phyloP scores from a whole-genome alignment of 2,888 invertebrate genomes.

The Chloroclysta siterata region DNA sequence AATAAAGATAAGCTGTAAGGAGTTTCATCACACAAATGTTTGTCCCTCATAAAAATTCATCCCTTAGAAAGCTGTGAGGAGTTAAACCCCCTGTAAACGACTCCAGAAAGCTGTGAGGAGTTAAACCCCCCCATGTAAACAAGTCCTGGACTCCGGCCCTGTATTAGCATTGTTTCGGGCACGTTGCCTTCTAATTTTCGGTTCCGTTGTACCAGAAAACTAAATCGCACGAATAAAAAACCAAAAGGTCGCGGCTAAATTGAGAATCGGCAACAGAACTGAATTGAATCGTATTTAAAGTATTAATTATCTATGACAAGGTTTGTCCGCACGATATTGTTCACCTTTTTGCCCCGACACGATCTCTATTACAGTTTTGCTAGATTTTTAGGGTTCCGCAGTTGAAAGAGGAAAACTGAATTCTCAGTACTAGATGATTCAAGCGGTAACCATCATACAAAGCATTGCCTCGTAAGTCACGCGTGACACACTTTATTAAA shows the following conservation, averaged over 20 bases:
- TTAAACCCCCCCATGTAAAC: not conserved
- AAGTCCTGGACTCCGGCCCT: slow-evolving; percentile 13
- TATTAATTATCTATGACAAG: slow-evolving; percentile 75
- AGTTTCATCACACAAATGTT: too few species aligned
- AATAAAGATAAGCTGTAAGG: too few species aligned
- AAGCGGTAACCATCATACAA: too few species aligned
- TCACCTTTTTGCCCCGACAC: slow-evolving; percentile 68
- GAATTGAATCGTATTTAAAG: slow-evolving; percentile 76
- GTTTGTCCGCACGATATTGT: slow-evolving; percentile 57
- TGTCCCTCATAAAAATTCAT: too few species aligned
- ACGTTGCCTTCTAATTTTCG: slow-evolving; percentile 59
- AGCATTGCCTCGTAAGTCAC: too few species aligned
- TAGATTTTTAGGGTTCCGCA: slow-evolving; percentile 43
- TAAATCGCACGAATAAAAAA: slow-evolving; percentile 59
- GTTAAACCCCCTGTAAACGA: not conserved
- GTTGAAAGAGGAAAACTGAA: not conserved
- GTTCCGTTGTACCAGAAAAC: slow-evolving; percentile 68
- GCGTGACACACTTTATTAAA: too few species aligned
- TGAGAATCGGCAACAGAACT: slow-evolving; percentile 63
- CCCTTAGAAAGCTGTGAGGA: too few species aligned
- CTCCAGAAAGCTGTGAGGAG: too few species aligned
- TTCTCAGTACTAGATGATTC: not conserved
- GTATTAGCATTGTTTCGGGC: slow-evolving; percentile 69
- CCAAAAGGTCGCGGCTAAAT: slow-evolving; percentile 56
- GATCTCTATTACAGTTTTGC: slow-evolving; percentile 68